Evolutionary conservation across 2,113 vertebrate genomes (phyloP).

Genomic region (Centrocercus urophasianus): DNA sequence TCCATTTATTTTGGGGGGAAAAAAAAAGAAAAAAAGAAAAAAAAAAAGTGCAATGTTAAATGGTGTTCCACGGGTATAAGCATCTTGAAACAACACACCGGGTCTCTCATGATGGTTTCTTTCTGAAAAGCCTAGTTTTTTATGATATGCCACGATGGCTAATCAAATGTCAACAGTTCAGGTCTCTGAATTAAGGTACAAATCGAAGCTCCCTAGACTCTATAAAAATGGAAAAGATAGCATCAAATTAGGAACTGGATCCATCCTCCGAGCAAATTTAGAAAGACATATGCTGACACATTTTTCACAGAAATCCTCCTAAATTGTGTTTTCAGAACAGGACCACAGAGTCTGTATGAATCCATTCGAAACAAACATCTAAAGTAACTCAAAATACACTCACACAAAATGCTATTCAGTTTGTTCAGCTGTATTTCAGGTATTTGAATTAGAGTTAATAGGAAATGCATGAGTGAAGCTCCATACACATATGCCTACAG

Average conservation of each 20-base stretch:
- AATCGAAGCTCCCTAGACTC: slow-evolving; percentile 5
- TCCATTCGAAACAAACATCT: background rate
- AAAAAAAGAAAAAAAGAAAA: background rate
- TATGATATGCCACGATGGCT: background rate
- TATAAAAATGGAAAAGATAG: background rate
- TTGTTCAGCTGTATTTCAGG: background rate
- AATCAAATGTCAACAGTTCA: background rate
- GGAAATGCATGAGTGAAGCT: slow-evolving; percentile 6
- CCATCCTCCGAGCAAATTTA: background rate
- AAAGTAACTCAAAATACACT: background rate
- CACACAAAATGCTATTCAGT: background rate
- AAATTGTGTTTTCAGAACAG: background rate
- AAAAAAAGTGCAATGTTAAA: background rate
- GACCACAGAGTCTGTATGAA: background rate
- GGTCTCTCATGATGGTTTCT: background rate
- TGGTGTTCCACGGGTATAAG: background rate
- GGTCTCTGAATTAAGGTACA: background rate
- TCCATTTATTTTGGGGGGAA: background rate
- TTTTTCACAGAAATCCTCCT: background rate
- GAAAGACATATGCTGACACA: background rate
- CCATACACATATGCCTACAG: background rate
- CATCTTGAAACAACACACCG: background rate
- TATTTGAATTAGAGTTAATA: background rate
- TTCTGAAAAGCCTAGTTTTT: background rate
- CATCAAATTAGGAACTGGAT: background rate